These are phyloP conservation scores for Goniozus legneri DNA, from an alignment of 1,140 invertebrate species.

Conservation along the genomic window DNA sequence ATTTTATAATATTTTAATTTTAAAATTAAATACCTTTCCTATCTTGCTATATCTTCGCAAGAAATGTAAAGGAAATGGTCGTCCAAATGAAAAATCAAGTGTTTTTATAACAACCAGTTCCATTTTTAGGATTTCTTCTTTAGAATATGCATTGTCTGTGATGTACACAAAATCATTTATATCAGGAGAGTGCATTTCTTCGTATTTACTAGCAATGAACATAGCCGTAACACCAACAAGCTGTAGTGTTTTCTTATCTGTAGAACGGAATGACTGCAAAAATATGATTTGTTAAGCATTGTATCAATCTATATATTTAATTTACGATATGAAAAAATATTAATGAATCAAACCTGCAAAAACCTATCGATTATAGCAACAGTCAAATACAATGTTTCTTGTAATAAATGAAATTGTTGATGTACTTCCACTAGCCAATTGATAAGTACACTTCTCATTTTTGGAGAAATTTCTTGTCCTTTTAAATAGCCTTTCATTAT, in stretches of 20 bases:
- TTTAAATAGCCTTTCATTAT: conserved; percentile 63
- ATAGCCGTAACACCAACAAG: conserved; percentile 88
- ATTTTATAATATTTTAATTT: conserved; percentile 1
- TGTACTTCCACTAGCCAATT: conserved; percentile 96
- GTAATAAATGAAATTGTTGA: conserved; percentile 78
- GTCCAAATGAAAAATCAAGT: conserved; percentile 78
- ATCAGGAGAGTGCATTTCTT: conserved; percentile 90
- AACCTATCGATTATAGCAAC: conserved; percentile 88
- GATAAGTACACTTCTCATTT: conserved; percentile 84
- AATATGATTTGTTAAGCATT: conserved; percentile 5
- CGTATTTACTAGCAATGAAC: conserved; percentile 92
- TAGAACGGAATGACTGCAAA: conserved; percentile 53
- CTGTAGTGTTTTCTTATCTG: conserved; percentile 73
- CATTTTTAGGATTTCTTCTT: conserved; percentile 77
- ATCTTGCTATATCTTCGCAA: conserved; percentile 78
- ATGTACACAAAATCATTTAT: conserved; percentile 89
- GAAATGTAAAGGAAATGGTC: conserved; percentile 85
- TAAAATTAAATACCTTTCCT: conserved; percentile 53
- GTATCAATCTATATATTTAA: too few species aligned
- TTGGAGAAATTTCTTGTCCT: conserved; percentile 66
- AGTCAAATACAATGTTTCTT: conserved; percentile 88
- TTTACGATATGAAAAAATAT: background rate
- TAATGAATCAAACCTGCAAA: conserved; percentile 65
- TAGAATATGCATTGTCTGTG: conserved; percentile 84
- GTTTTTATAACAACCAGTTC: conserved; percentile 74